Base-by-base conservation (phyloP, 2,888 invertebrate species). In the Hyposoter dolosus region DNA sequence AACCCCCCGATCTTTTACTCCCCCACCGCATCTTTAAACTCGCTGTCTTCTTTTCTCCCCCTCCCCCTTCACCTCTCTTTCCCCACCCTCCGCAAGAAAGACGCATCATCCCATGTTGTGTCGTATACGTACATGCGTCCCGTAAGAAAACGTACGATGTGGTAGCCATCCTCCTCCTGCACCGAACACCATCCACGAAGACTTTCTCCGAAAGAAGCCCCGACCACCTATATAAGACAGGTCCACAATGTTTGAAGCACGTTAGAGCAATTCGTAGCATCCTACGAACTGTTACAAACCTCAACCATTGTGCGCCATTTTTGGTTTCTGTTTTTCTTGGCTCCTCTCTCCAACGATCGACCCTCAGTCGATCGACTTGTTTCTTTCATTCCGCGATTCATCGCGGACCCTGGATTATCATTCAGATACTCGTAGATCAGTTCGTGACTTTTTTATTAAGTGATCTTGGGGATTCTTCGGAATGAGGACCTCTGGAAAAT, bases 121-220 rank as follows among this genome's bases (percentile, higher is more conserved):
- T 82, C 75, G 60, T 50, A 47, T 17, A 68, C 63, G 60, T 71
- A 53, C 32, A 76, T 80, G 79, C 68, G 53, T 72, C 63, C 45
- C 35, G 53, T 56, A 82, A 75, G 19, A 47, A 77, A 40, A 78
- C 9, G n/a, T 23, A 82, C 56, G 68, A 50, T 69, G 60, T 69
- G 71, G 75, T 82, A 78, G 87, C 53, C 84, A 89, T 87, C 88
- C 85, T 88, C 87, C 85, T 88, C 84, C 82, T 75, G 71, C 80
- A 40, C 72, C 74, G 71, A 80, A 72, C 72, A 72, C 90, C 90
- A 89, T 88, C 81, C 85, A 88, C 88, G 89, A 91, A 90, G 92
- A 94, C 94, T 94, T 94, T 94, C 94, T 94, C 94, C 93, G 89
- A 94, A 94, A 94, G 93, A 93, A 87, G 82, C 75, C 68, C 92